Evolutionary conservation across 1,140 invertebrate species (phyloP), one percentile per base, ranked within the genome.

Genomic region (Trichonephila clavata): DNA sequence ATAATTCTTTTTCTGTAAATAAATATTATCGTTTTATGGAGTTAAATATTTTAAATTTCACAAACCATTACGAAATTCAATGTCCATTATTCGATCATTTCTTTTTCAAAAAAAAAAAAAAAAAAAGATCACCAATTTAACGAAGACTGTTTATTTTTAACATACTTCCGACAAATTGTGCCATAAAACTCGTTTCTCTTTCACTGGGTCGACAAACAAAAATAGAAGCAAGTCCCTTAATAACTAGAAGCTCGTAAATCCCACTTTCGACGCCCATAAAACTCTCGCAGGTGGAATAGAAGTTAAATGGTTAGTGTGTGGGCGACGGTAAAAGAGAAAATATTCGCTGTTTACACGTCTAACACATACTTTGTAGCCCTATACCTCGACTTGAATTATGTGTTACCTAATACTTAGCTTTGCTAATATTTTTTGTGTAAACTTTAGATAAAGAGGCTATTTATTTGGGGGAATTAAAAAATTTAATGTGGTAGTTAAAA

Each of bases 211-310:
- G 50, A n/a, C 43, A 83, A 81, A 83, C 81, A 27, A 24, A 83
- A 83, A 59, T 50, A 83, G 18, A 5, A 18, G 2, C 20, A 50
- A 50, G 50, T 4, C 20, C 43, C 27, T 50, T 59, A 83, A 57
- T 83, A 83, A 83, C 39, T n/a, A 43, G 50, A 43, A 24, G 18
- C 71, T 57, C 81, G 50, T 83, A 83, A 83, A 83, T 83, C 81
- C 81, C n/a, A 6, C 43, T 83, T 77, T 77, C 71, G 27, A 77
- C 71, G 27, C 71, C 27, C 71, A 77, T 77, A 77, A 77, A 77
- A 32, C 27, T 77, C 71, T 18, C 13, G 32, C 71, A 77, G 71
- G 71, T 77, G 71, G 71, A 32, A 77, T 39, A 16, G 71, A 77
- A 77, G 27, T 39, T 39, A 77, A 77, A 77, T 77, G 71, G 71